Conservation (phyloP, 1,140 invertebrate species). For the Tetraneura akinire region DNA sequence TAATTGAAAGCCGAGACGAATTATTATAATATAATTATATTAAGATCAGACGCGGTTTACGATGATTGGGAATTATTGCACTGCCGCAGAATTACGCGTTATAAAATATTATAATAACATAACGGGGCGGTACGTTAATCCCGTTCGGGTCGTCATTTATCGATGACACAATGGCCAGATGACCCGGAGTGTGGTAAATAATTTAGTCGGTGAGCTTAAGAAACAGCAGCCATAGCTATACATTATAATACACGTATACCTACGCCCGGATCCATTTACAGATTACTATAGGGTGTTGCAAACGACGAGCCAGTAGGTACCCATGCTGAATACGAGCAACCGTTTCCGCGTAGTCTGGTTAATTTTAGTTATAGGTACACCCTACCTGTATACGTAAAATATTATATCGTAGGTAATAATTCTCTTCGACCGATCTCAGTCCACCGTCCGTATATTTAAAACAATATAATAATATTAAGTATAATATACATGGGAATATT, state of each 20-base stretch:
- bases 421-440: background rate
- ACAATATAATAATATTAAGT: too few relatives aligned
- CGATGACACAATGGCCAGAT: background rate
- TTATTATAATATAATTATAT: too few relatives aligned
- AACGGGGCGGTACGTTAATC: background rate
- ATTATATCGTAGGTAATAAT: background rate
- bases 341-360: slow-evolving; percentile 16
- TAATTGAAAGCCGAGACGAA: too few relatives aligned
- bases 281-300: slow-evolving; percentile 30
- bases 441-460: background rate
- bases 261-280: slow-evolving; percentile 29
- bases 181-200: background rate
- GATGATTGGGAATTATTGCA: too few relatives aligned
- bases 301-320: background rate
- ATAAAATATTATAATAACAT: too few relatives aligned
- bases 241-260: background rate
- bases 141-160: slow-evolving; percentile 10
- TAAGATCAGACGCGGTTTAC: too few relatives aligned
- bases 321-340: background rate
- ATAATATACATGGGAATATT: too few relatives aligned
- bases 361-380: too few relatives aligned
- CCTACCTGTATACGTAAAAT: background rate
- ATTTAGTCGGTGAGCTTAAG: slow-evolving; percentile 34
- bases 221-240: too few relatives aligned
- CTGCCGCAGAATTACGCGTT: too few relatives aligned